Evolutionary conservation across 2,797 vertebrate genomes (phyloP).

Genomic region (Coccyzus lansbergi): DNA sequence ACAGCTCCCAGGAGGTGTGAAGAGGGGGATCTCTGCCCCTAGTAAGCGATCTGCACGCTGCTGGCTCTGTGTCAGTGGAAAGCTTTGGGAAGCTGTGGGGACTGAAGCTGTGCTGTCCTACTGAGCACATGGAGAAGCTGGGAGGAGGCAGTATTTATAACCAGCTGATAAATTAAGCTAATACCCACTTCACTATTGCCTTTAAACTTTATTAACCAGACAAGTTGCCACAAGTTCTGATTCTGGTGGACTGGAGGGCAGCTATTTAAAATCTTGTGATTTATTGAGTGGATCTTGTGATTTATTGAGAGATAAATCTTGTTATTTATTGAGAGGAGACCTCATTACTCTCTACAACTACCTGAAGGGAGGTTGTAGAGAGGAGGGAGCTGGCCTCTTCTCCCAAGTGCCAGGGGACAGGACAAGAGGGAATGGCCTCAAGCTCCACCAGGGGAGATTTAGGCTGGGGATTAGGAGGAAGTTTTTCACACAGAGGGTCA

Average conservation of each 20-base stretch:
- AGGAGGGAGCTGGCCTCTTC: no score
- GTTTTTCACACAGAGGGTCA: no score
- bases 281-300: no score
- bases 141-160: not conserved
- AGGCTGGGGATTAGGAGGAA: no score
- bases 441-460: no score
- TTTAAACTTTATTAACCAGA: not conserved
- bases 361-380: no score
- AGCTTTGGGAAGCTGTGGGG: not conserved
- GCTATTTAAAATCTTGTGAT: not conserved
- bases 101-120: not conserved
- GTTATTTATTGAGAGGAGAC: no score
- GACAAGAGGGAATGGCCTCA: no score
- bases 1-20: not conserved
- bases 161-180: not conserved
- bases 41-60: fast-evolving
- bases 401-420: no score
- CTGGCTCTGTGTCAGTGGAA: not conserved
- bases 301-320: no score
- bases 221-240: fast-evolving
- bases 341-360: no score
- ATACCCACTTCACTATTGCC: fast-evolving
- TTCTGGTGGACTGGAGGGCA: not conserved
- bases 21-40: not conserved
- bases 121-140: fast-evolving